Evolutionary conservation across 2,797 vertebrate genomes (phyloP).

Genomic region (Lycodopsis pacificus): DNA sequence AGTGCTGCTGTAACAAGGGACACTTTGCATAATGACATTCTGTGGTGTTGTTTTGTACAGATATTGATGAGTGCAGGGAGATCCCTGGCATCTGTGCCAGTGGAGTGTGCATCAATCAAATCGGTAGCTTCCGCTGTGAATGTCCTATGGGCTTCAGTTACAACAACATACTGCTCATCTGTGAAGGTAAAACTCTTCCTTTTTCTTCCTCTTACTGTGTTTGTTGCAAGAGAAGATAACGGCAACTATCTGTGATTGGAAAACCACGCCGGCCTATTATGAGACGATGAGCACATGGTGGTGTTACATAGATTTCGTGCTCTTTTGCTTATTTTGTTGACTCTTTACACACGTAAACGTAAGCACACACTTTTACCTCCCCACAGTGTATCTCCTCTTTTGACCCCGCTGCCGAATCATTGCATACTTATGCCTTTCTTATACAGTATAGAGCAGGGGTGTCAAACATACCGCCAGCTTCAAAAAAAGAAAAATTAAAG

Average conservation of each 20-base stretch:
- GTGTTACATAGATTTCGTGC: not conserved
- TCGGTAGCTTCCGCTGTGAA: slow-evolving; percentile 94
- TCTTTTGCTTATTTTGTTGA: not conserved
- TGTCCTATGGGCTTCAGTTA: slow-evolving; percentile 95
- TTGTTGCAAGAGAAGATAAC: rapidly evolving
- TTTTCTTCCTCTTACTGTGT: not conserved
- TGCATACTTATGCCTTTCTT: not conserved
- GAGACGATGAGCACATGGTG: not conserved
- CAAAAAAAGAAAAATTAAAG: no score
- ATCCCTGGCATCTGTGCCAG: slow-evolving; percentile 92
- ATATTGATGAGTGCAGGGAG: slow-evolving; percentile 94
- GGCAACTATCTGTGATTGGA: not conserved
- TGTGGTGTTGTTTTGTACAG: slow-evolving; percentile 70
- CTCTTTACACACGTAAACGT: not conserved
- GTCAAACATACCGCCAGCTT: no score
- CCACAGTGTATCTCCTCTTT: not conserved
- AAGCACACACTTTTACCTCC: not conserved
- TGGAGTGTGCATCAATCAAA: slow-evolving; percentile 94
- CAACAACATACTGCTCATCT: slow-evolving; percentile 93
- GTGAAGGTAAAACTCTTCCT: slow-evolving; percentile 86
- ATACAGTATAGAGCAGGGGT: not conserved
- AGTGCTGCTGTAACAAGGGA: no score
- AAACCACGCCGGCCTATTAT: not conserved
- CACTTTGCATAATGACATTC: not conserved
- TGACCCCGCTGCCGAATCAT: slow-evolving; percentile 13